Evolutionary conservation across 2,888 invertebrate species (phyloP).

Genomic region (Argyresthia albistria): DNA sequence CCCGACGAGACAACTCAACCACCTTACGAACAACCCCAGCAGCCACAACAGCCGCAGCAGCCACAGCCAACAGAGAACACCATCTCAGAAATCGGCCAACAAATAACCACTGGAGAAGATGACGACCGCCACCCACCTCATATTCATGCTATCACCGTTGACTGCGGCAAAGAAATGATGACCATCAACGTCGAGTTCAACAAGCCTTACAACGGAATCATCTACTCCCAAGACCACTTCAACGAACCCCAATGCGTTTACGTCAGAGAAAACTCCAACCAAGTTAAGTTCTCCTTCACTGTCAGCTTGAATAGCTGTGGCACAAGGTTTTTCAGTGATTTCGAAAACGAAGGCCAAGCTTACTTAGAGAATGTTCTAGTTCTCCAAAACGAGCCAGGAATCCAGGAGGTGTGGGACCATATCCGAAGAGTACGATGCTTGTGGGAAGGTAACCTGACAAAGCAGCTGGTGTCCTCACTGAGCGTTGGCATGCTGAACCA

Average conservation of each 20-base stretch:
- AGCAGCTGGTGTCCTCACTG: conserved; percentile 80
- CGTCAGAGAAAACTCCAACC: conserved; percentile 79
- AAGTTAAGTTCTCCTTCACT: conserved; percentile 80
- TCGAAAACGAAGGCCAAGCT: conserved; percentile 82
- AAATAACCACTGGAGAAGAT: conserved; percentile 43
- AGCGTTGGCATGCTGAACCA: conserved; percentile 86
- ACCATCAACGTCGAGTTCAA: conserved; percentile 86
- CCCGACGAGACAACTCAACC: conserved; percentile 15
- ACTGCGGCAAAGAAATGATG: conserved; percentile 88
- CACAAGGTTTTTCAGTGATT: conserved; percentile 84
- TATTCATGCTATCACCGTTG: conserved; percentile 81
- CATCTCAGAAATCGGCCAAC: conserved; percentile 10
- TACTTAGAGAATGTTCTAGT: conserved; percentile 86
- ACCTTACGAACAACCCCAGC: conserved; percentile 15
- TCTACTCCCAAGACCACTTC: conserved; percentile 84
- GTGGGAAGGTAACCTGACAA: conserved; percentile 86
- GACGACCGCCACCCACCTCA: conserved; percentile 82
- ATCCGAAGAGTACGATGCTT: conserved; percentile 83
- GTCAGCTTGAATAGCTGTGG: conserved; percentile 83
- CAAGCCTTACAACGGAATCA: conserved; percentile 81
- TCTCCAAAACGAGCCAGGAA: conserved; percentile 83
- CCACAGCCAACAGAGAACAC: conserved; percentile 17
- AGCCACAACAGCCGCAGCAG: conserved; percentile 15
- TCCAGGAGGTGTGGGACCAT: conserved; percentile 85
- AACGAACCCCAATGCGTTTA: conserved; percentile 80